Percentiles rank a stretch among this genome's conserved stretches.
Evolutionary conservation across 2,113 vertebrate species (phyloP).

Genomic region (Chelonoidis abingdonii): DNA sequence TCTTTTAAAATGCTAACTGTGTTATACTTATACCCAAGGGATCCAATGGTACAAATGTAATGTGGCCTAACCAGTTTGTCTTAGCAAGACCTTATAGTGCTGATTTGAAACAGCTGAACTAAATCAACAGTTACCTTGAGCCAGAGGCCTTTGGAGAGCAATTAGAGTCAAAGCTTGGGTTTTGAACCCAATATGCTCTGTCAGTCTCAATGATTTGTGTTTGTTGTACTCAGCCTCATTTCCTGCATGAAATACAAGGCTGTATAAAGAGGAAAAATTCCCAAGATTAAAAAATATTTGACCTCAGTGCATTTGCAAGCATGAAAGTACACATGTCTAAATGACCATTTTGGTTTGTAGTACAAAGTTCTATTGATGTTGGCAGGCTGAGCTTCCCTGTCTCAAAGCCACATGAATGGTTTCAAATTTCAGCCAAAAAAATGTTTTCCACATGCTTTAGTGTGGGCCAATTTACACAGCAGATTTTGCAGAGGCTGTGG

Average conservation of each 20-base stretch:
- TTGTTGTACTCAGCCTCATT: constrained; percentile 88
- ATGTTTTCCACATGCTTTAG: constrained; percentile 89
- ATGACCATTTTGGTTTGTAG: constrained; percentile 88
- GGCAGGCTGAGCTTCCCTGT: constrained; percentile 85
- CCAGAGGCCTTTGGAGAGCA: constrained; percentile 88
- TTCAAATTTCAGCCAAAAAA: constrained; percentile 87
- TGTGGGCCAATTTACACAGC: constrained; percentile 86
- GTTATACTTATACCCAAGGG: constrained; percentile 81
- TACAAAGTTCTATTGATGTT: constrained; percentile 91
- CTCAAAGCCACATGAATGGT: constrained; percentile 90
- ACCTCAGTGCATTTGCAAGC: constrained; percentile 85
- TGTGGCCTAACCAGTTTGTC: constrained; percentile 84
- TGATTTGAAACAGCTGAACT: constrained; percentile 92
- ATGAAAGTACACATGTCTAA: constrained; percentile 88
- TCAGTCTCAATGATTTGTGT: constrained; percentile 89
- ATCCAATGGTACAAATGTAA: constrained; percentile 81
- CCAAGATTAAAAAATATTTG: constrained; percentile 90
- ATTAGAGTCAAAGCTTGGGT: constrained; percentile 86
- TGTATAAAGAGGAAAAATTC: constrained; percentile 85
- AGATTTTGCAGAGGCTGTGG: constrained; percentile 81
- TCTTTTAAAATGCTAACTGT: constrained; percentile 86
- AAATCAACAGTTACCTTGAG: constrained; percentile 92
- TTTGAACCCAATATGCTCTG: constrained; percentile 88
- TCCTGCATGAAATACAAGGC: constrained; percentile 87
- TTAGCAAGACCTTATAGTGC: constrained; percentile 82